Conservation (phyloP, 2,888 invertebrate species). For the Phaonia tiefii region DNA sequence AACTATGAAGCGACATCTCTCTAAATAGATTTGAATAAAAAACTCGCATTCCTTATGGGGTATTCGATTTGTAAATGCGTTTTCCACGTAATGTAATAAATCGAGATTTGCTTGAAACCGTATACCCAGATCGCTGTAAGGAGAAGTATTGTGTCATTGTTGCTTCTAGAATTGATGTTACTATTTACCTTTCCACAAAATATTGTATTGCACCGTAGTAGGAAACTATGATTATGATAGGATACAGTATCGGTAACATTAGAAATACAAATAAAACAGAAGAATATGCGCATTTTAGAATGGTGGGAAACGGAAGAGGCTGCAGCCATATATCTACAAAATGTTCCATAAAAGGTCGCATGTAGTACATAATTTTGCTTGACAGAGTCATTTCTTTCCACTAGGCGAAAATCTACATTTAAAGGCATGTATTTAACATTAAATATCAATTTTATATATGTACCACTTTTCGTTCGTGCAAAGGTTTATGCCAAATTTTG, state of each 20-base stretch:
- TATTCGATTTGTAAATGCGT: constrained; percentile 69
- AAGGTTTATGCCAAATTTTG: constrained; percentile 74
- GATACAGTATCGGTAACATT: constrained; percentile 67
- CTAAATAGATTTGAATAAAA: constrained; percentile 72
- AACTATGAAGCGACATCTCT: constrained; percentile 72
- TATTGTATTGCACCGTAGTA: constrained; percentile 72
- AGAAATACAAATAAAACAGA: constrained; percentile 67
- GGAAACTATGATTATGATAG: constrained; percentile 54
- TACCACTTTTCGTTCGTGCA: constrained; percentile 76
- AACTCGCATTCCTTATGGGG: constrained; percentile 70
- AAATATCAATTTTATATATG: constrained; percentile 13
- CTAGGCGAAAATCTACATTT: constrained; percentile 58
- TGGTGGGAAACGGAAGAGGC: constrained; percentile 76
- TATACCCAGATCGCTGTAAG: constrained; percentile 27
- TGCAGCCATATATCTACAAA: constrained; percentile 73
- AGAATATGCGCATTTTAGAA: constrained; percentile 72
- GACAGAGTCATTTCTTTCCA: constrained; percentile 71
- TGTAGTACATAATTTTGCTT: constrained; percentile 72
- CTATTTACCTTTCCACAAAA: constrained; percentile 68
- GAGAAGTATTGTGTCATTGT: neutral
- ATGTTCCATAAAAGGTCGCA: constrained; percentile 72
- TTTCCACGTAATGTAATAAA: constrained; percentile 66
- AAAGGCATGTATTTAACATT: no score
- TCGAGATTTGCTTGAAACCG: constrained; percentile 63
- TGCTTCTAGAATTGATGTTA: neutral